A percentile compares a stretch with the other conserved stretches of the same genome.
These are phyloP conservation scores for Istiophorus platypterus DNA, from an alignment of 2,113 vertebrate genomes.

Conservation along the genomic window DNA sequence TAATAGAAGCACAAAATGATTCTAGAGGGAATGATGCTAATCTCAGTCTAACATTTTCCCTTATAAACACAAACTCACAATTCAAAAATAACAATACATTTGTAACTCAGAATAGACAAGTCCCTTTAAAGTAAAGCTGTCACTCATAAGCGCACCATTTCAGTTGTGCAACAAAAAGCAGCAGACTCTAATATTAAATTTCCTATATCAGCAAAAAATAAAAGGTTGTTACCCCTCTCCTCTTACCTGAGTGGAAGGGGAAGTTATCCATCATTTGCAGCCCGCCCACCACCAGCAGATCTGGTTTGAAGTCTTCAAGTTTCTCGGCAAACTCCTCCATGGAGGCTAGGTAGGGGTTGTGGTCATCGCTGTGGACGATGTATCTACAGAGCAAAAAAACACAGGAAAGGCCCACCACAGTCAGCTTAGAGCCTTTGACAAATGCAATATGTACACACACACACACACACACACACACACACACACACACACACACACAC, in stretches of 20 bases:
- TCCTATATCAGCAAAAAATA: neutral
- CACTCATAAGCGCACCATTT: neutral
- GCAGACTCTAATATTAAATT: neutral
- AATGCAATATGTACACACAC: too few relatives aligned
- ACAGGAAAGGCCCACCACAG: neutral
- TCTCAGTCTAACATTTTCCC: neutral
- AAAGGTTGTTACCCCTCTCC: neutral
- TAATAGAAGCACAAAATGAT: too few relatives aligned
- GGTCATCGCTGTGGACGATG: slow-evolving; percentile 88
- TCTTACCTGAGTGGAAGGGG: slow-evolving; percentile 84
- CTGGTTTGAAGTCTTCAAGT: slow-evolving; percentile 81
- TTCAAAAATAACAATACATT: neutral
- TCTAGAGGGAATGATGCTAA: too few relatives aligned
- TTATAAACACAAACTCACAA: neutral
- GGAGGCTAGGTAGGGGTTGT: slow-evolving; percentile 87
- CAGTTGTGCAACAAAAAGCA: neutral
- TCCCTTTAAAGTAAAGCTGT: too few relatives aligned
- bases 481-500: too few relatives aligned
- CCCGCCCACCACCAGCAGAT: slow-evolving; percentile 87
- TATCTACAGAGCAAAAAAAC: slow-evolving; percentile 76
- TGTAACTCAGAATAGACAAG: neutral
- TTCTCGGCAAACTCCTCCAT: slow-evolving; percentile 85
- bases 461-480: too few relatives aligned
- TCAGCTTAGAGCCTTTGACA: neutral
- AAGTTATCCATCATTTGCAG: slow-evolving; percentile 91